Evolutionary conservation across 2,797 vertebrate genomes (phyloP).

Genomic region (Enoplosus armatus): DNA sequence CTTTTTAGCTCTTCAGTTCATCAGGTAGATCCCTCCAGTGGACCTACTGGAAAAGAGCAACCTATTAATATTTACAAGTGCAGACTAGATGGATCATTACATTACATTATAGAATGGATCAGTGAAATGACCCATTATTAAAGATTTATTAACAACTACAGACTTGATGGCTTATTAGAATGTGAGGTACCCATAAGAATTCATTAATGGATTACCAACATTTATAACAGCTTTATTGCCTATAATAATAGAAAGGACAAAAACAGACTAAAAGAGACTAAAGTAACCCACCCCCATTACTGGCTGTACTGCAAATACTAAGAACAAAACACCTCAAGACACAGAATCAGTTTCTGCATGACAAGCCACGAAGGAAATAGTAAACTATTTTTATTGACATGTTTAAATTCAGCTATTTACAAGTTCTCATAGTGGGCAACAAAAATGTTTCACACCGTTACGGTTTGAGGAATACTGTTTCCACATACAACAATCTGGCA

Average conservation of each 20-base stretch:
- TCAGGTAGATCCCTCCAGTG: not conserved
- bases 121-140: not conserved
- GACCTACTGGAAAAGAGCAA: not conserved
- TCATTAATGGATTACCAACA: not conserved
- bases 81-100: not conserved
- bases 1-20: not conserved
- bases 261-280: not conserved
- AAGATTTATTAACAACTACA: not conserved
- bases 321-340: slow-evolving; percentile 82
- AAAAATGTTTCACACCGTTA: slow-evolving; percentile 72
- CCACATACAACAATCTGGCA: slow-evolving; percentile 43
- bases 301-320: not conserved
- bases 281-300: too few relatives aligned
- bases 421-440: slow-evolving; percentile 75
- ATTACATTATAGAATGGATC: not conserved
- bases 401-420: slow-evolving; percentile 89
- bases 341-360: slow-evolving; percentile 85
- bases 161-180: not conserved
- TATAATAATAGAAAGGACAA: not conserved
- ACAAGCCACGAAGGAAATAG: slow-evolving; percentile 87
- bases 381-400: slow-evolving; percentile 91
- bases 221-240: not conserved
- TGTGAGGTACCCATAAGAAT: not conserved
- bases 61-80: not conserved
- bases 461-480: slow-evolving; percentile 52